A percentile compares a stretch with the other conserved stretches of the same genome.
Conservation (phyloP, 2,888 invertebrate genomes). For the Lasioglossum marginatum region DNA sequence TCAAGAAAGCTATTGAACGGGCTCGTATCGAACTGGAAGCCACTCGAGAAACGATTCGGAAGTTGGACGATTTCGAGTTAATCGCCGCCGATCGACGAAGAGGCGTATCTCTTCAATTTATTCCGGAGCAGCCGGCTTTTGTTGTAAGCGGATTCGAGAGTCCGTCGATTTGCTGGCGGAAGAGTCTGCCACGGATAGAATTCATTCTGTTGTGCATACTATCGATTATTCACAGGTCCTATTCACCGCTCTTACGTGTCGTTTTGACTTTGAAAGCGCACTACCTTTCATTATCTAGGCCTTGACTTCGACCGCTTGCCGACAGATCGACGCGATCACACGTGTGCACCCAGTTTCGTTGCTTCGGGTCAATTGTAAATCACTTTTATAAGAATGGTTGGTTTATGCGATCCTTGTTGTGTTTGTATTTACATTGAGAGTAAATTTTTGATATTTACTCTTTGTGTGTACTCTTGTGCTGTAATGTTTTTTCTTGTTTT, state of each 20-base stretch:
- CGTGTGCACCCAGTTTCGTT: neutral
- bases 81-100: constrained; percentile 52
- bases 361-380: constrained; percentile 39
- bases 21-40: constrained; percentile 13
- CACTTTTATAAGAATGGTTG: constrained; percentile 9
- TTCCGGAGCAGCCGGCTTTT: constrained; percentile 71
- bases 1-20: constrained; percentile 22
- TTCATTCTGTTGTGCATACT: constrained; percentile 71
- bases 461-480: neutral
- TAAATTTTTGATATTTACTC: too few relatives aligned
- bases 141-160: constrained; percentile 69
- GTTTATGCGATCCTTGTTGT: too few relatives aligned
- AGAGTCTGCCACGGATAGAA: constrained; percentile 62
- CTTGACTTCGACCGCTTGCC: neutral
- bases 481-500: too few relatives aligned
- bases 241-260: constrained; percentile 70
- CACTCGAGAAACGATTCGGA: constrained; percentile 48
- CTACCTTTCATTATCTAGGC: constrained; percentile 38
- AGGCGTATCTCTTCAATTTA: constrained; percentile 67
- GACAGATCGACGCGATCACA: constrained; percentile 10
- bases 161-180: constrained; percentile 65
- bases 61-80: constrained; percentile 59
- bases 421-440: too few relatives aligned
- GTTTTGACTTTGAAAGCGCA: constrained; percentile 64
- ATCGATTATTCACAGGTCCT: constrained; percentile 72